Conservation (phyloP, 2,113 vertebrate species). For the Oplegnathus fasciatus region DNA sequence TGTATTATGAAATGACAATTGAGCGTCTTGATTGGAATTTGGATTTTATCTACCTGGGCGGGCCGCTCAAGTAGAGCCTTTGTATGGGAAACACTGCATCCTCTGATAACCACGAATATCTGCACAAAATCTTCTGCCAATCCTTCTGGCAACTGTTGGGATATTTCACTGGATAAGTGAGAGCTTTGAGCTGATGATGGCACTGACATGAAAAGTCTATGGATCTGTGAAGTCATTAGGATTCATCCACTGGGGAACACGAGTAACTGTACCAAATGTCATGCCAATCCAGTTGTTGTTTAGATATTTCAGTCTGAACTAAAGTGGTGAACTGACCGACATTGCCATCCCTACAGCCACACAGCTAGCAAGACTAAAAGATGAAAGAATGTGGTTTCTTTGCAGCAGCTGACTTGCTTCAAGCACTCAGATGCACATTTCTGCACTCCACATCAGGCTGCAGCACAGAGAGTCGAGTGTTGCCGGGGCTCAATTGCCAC, state of each 20-base stretch:
- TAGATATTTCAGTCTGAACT: background rate
- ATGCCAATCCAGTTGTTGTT: background rate
- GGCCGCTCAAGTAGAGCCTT: no score
- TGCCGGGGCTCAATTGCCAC: constrained; percentile 51
- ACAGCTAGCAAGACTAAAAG: background rate
- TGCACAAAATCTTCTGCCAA: background rate
- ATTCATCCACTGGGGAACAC: background rate
- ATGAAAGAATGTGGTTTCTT: constrained; percentile 1
- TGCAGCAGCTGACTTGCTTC: constrained; percentile 26
- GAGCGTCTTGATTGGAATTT: no score
- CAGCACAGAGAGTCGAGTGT: constrained; percentile 26
- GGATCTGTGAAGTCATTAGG: background rate
- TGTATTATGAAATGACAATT: no score
- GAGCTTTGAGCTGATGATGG: background rate
- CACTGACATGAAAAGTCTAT: background rate
- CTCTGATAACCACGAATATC: no score
- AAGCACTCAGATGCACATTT: constrained; percentile 21
- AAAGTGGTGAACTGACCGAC: background rate
- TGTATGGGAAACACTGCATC: no score
- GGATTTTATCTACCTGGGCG: no score
- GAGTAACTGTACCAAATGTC: background rate
- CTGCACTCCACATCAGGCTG: constrained; percentile 39
- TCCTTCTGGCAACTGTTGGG: background rate
- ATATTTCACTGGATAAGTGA: background rate
- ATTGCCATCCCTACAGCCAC: background rate